Evolutionary conservation across 2,888 invertebrate genomes (phyloP), one percentile per base, ranked within the genome.

Genomic region (Rhynchonema sp.): DNA sequence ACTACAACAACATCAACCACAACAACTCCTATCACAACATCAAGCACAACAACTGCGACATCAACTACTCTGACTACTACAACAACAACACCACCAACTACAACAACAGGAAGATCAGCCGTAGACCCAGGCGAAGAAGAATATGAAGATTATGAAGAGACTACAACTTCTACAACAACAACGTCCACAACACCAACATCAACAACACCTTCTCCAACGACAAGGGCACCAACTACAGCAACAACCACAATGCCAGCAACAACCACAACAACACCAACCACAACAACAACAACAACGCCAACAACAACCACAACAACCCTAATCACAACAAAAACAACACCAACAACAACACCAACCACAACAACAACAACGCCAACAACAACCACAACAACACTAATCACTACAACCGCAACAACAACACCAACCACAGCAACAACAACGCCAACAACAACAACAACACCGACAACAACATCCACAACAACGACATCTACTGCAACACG

Each of bases 1-100:
- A 28, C 60, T 1, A 57, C 57, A 2, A 57, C 61, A 1, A 61
- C 61, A 9, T 61, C 57, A 2, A 61, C 62, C 22, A 56, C 58
- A 20, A n/a, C 61, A 28, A 57, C 58, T n/a, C 54, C 62, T 17
- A 61, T 46, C 3, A 46, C 57, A 2, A 46, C 60, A 25, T 55
- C 61, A 25, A 46, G 60, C n/a, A 59, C 27, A 2, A 38, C 59
- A 22, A 58, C 38, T 9, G 1, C 61, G 2, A 60, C 61, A 54
- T 26, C 60, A 1, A 57, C 57, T 17, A 57, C 61, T 1, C 57
- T 58, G n/a, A 62, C 57, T 1, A 61, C 62, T 3, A 56, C 58
- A 20, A n/a, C 61, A 28, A 57, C 58, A 23, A 58, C 62, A 30
- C 57, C 55, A 22, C 25, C 57, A 2, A 46, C 60, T 30, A 56